These are phyloP conservation scores for Bimastos eiseni DNA, from an alignment of 2,888 invertebrate genomes.

Conservation along the genomic window DNA sequence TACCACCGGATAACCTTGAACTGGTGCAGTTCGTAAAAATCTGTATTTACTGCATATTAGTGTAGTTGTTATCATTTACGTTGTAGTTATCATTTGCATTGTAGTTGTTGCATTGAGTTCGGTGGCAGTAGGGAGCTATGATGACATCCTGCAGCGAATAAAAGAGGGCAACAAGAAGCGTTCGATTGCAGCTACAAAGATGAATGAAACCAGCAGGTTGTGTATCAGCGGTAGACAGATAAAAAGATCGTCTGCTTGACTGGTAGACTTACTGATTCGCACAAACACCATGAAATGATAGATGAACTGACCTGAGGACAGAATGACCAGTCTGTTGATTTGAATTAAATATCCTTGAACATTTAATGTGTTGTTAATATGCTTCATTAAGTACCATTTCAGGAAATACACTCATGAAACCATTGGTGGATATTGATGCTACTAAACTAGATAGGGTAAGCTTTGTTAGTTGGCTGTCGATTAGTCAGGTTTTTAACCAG, in stretches of 20 bases:
- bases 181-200: constrained; percentile 48
- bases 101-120: constrained; percentile 44
- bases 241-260: neutral
- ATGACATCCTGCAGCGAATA: constrained; percentile 44
- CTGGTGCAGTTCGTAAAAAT: no score
- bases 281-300: neutral
- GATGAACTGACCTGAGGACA: neutral
- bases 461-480: neutral
- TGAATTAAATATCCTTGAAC: neutral
- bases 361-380: neutral
- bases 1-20: no score
- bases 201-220: constrained; percentile 49
- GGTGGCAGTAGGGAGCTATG: constrained; percentile 44
- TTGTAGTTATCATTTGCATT: constrained; percentile 42
- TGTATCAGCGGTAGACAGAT: neutral
- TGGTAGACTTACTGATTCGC: neutral
- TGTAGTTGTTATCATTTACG: constrained; percentile 1
- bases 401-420: neutral
- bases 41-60: neutral
- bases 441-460: neutral
- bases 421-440: neutral
- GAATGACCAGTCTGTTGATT: neutral
- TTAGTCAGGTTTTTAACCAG: neutral
- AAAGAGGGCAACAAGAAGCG: constrained; percentile 45
- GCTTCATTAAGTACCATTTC: neutral